Conservation (phyloP, 2,888 invertebrate genomes). For the Abrostola triplasia region DNA sequence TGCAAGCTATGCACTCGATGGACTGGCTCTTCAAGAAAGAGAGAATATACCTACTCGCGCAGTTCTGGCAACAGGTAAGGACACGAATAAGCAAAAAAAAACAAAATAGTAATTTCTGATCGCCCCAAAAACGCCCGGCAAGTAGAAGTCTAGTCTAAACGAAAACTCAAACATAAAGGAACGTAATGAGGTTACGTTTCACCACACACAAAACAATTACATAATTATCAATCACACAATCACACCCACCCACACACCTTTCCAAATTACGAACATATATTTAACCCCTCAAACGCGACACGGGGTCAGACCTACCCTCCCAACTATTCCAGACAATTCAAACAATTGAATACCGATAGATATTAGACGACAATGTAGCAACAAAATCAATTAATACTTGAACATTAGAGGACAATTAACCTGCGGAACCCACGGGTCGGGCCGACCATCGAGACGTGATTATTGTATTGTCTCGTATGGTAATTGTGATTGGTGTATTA, state of each 20-base stretch:
- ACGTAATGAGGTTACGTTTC: accelerated
- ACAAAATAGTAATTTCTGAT: too few species aligned
- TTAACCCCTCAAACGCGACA: conserved; percentile 34
- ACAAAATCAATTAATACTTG: conserved; percentile 83
- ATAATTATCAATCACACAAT: conserved; percentile 24
- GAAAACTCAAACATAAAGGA: neutral
- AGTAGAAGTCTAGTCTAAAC: neutral
- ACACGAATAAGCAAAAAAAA: neutral
- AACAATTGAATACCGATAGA: conserved; percentile 55
- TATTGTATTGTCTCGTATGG: conserved; percentile 56
- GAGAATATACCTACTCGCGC: conserved; percentile 97
- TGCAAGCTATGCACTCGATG: conserved; percentile 98
- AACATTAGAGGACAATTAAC: conserved; percentile 66
- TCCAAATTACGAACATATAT: conserved; percentile 40
- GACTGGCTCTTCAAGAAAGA: conserved; percentile 99
- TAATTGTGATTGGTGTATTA: conserved; percentile 54
- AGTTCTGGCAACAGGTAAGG: conserved; percentile 98
- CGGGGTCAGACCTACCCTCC: conserved; percentile 21
- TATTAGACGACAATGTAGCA: conserved; percentile 51
- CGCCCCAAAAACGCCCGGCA: too few species aligned
- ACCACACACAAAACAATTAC: conserved; percentile 7
- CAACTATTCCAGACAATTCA: conserved; percentile 29
- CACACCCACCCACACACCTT: conserved; percentile 20
- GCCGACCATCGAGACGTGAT: conserved; percentile 51
- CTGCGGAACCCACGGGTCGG: conserved; percentile 53